phyloP scores from a whole-genome alignment of 2,797 vertebrate genomes.

The Crenichthys baileyi region DNA sequence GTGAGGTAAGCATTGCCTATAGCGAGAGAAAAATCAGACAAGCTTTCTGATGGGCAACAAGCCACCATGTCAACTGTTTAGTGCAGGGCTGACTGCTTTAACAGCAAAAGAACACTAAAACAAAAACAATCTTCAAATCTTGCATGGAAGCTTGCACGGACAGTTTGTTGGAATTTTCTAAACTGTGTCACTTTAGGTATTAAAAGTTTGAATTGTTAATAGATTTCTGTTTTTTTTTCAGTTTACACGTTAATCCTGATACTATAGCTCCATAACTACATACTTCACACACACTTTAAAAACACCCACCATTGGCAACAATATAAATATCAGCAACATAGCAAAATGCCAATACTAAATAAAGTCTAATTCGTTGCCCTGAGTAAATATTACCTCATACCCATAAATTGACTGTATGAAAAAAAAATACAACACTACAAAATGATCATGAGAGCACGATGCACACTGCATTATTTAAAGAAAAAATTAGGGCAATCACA shows the following conservation, averaged over 20 bases:
- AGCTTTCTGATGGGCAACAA: not conserved
- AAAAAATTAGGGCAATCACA: slow-evolving; percentile 17
- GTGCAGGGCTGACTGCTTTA: not conserved
- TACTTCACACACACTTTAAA: not conserved
- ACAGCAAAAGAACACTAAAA: not conserved
- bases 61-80: not conserved
- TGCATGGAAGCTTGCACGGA: not conserved
- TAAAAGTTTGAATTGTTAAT: not conserved
- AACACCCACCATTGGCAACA: not conserved
- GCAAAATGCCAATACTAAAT: slow-evolving; percentile 6
- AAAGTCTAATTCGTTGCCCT: slow-evolving; percentile 4
- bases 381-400: slow-evolving; percentile 1
- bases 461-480: not conserved
- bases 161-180: not conserved
- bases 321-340: not conserved
- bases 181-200: not conserved
- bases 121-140: not conserved
- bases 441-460: not conserved
- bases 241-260: not conserved
- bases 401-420: not conserved
- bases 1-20: not conserved
- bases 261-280: not conserved
- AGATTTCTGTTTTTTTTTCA: not conserved
- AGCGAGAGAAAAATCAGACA: not conserved
- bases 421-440: slow-evolving; percentile 6